These are phyloP conservation scores for Chloroceryle amazona DNA, from an alignment of 2,797 vertebrate genomes.

Conservation along the genomic window DNA sequence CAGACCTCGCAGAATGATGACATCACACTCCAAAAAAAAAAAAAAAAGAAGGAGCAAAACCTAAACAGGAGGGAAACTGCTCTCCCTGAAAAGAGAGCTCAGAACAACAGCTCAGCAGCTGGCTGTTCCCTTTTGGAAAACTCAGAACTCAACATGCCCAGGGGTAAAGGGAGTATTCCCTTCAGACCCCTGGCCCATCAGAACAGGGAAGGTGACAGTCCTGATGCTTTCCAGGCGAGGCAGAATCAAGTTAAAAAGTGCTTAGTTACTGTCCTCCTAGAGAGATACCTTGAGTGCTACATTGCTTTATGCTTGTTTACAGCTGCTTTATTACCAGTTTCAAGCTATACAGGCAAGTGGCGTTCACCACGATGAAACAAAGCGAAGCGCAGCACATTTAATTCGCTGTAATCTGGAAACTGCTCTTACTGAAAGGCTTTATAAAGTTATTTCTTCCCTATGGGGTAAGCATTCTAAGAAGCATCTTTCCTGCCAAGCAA, in stretches of 20 bases:
- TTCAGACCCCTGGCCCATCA: neutral
- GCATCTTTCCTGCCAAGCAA: neutral
- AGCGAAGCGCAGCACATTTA: neutral
- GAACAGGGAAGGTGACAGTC: neutral
- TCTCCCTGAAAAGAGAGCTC: neutral
- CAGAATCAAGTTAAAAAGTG: neutral
- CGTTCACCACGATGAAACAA: neutral
- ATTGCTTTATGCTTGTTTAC: neutral
- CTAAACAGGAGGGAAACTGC: neutral
- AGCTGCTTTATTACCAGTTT: neutral
- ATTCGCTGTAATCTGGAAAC: neutral
- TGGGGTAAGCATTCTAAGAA: neutral
- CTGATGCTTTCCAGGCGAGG: neutral
- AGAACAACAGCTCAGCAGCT: neutral
- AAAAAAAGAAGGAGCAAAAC: neutral
- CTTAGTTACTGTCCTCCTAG: neutral
- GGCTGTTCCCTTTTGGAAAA: neutral
- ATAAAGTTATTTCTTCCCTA: neutral
- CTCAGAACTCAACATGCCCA: neutral
- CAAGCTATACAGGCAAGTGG: neutral
- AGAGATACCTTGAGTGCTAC: neutral
- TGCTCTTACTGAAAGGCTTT: neutral
- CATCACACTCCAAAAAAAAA: slow-evolving; percentile 9
- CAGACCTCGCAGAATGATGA: slow-evolving; percentile 66
- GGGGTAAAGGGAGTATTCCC: neutral